Percentiles rank a stretch among this genome's conserved stretches.
These are phyloP conservation scores for Nannobrachium achirus DNA, from an alignment of 2,113 vertebrate genomes.

Conservation along the genomic window DNA sequence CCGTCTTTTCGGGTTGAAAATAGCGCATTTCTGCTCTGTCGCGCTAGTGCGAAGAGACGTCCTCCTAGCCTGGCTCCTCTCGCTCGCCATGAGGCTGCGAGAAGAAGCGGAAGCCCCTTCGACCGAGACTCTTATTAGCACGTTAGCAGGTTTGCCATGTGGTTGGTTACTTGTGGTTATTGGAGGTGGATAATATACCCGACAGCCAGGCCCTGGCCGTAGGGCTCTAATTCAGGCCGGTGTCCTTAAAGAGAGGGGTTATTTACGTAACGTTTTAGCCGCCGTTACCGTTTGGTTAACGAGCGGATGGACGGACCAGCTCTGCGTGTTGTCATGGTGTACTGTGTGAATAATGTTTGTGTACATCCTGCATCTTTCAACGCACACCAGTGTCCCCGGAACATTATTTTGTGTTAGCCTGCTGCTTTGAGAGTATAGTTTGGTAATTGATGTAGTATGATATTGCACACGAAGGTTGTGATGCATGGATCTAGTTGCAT, in stretches of 20 bases:
- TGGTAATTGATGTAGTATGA: not conserved
- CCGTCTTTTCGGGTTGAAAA: too few relatives aligned
- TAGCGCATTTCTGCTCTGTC: too few relatives aligned
- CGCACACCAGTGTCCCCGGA: too few relatives aligned
- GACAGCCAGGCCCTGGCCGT: slow-evolving; percentile 54
- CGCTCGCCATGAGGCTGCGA: too few relatives aligned
- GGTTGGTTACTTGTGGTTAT: slow-evolving; percentile 43
- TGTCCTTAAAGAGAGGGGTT: slow-evolving; percentile 28
- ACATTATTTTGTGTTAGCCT: too few relatives aligned
- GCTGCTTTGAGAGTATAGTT: not conserved
- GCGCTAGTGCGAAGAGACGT: too few relatives aligned
- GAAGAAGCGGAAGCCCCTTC: too few relatives aligned
- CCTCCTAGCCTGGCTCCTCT: too few relatives aligned
- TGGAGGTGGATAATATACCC: slow-evolving; percentile 13
- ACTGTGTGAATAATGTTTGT: not conserved
- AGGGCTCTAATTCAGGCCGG: slow-evolving; percentile 47
- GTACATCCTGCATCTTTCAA: not conserved
- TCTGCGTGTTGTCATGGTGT: slow-evolving; percentile 7
- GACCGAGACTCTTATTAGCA: not conserved
- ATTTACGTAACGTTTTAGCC: slow-evolving; percentile 66
- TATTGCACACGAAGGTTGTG: not conserved
- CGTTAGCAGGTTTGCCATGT: slow-evolving; percentile 66
- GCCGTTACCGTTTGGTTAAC: slow-evolving; percentile 43
- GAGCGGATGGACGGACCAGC: not conserved
- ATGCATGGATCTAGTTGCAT: slow-evolving; percentile 7